phyloP scores from a whole-genome alignment of 2,797 vertebrate genomes.

The Molossus molossus region DNA sequence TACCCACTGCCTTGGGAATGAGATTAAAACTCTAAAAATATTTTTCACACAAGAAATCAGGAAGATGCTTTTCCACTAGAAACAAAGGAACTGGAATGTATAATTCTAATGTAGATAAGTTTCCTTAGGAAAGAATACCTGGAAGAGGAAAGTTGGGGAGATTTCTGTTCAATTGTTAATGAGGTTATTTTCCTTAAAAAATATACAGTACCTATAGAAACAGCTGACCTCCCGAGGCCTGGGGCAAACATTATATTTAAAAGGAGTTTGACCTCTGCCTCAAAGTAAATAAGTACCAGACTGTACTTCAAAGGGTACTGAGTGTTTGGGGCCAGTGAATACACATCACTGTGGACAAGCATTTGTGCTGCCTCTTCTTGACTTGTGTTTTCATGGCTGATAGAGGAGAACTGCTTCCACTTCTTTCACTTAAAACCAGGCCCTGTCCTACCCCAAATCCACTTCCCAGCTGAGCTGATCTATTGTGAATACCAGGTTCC shows the following conservation, averaged over 20 bases:
- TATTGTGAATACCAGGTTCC: not conserved
- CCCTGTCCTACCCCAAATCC: not conserved
- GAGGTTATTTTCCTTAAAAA: constrained; percentile 49
- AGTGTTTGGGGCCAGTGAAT: not conserved
- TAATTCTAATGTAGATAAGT: constrained; percentile 65
- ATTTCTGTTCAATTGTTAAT: constrained; percentile 56
- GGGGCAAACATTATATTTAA: constrained; percentile 10
- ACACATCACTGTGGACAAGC: not conserved
- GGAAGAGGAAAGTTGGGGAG: not conserved
- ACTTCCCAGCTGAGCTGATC: not conserved
- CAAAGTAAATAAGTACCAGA: constrained; percentile 37
- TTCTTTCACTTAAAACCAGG: not conserved
- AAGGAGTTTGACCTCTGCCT: constrained; percentile 75
- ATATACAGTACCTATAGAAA: constrained; percentile 4
- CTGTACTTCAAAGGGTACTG: not conserved
- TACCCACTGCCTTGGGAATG: not conserved
- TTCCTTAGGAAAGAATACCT: constrained; percentile 55
- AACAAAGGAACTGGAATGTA: constrained; percentile 62
- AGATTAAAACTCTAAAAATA: constrained; percentile 40
- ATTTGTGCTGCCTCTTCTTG: not conserved
- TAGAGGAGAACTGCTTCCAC: constrained; percentile 9
- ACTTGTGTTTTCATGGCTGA: not conserved
- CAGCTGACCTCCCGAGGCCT: not conserved
- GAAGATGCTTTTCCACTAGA: constrained; percentile 48
- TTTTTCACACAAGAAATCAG: not conserved